Conservation (phyloP, 2,113 vertebrate genomes). For the Callaeas wilsoni region DNA sequence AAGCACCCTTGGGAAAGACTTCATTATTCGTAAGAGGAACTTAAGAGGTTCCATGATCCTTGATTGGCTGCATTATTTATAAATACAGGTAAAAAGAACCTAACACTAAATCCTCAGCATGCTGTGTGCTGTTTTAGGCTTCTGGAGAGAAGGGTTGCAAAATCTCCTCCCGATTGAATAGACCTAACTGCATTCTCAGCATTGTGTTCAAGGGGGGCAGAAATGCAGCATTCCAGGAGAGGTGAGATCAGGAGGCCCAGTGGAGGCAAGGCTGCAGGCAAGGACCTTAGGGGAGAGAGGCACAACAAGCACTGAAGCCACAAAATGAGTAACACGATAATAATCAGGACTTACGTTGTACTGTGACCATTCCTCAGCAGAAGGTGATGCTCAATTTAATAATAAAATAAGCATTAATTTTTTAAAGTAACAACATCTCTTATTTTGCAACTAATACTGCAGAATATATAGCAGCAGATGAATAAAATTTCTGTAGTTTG, state of each 20-base stretch:
- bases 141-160: background rate
- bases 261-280: background rate
- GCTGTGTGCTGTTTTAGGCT: background rate
- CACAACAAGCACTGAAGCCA: background rate
- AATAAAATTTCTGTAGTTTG: background rate
- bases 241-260: background rate
- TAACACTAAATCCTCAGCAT: background rate
- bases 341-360: background rate
- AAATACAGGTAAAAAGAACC: background rate
- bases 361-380: background rate
- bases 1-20: background rate
- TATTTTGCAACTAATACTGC: background rate
- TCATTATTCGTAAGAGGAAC: background rate
- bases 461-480: background rate
- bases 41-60: background rate
- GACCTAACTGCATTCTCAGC: background rate
- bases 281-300: background rate
- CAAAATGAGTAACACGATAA: background rate
- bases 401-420: background rate
- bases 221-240: background rate
- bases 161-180: background rate
- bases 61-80: background rate
- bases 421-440: background rate
- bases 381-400: background rate
- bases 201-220: background rate